Percentiles rank a stretch among this genome's conserved stretches.
Evolutionary conservation across 1,140 invertebrate species (phyloP).

Genomic region (Trichonephila clavata): DNA sequence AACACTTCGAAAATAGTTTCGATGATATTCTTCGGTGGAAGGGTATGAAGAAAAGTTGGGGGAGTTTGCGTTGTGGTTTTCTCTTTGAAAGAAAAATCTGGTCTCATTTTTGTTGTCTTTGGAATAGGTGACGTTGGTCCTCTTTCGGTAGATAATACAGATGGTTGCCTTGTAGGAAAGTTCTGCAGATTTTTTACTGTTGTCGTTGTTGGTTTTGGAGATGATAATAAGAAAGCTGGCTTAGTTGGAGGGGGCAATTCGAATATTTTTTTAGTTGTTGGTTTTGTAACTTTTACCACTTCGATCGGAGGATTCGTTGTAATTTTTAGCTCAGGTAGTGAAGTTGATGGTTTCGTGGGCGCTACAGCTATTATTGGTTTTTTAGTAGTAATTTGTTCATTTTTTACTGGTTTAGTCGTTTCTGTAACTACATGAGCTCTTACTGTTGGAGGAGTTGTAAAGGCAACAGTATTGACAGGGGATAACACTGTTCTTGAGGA

Average conservation of each 20-base stretch:
- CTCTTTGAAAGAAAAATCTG: not conserved
- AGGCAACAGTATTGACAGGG: not conserved
- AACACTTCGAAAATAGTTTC: slow-evolving; percentile 56
- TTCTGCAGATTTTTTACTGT: not conserved
- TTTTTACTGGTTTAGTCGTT: not conserved
- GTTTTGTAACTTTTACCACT: not conserved
- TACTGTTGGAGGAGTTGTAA: not conserved
- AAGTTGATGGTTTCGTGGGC: not conserved
- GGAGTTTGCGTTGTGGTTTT: not conserved
- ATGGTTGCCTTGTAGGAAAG: not conserved
- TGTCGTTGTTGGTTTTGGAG: not conserved
- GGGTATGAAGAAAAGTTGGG: not conserved
- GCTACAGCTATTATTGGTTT: not conserved
- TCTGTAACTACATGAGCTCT: not conserved
- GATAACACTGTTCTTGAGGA: not conserved
- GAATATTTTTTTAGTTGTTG: not conserved
- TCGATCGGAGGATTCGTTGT: not conserved
- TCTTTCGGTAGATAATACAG: not conserved
- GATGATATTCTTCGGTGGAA: slow-evolving; percentile 28
- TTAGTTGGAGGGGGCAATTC: too few relatives aligned
- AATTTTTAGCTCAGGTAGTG: not conserved
- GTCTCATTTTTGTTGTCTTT: not conserved
- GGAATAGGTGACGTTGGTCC: not conserved
- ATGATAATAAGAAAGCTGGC: too few relatives aligned
- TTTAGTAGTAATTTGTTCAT: not conserved